These are phyloP conservation scores for Invenusta paracnida DNA, from an alignment of 2,888 invertebrate species.

Conservation along the genomic window DNA sequence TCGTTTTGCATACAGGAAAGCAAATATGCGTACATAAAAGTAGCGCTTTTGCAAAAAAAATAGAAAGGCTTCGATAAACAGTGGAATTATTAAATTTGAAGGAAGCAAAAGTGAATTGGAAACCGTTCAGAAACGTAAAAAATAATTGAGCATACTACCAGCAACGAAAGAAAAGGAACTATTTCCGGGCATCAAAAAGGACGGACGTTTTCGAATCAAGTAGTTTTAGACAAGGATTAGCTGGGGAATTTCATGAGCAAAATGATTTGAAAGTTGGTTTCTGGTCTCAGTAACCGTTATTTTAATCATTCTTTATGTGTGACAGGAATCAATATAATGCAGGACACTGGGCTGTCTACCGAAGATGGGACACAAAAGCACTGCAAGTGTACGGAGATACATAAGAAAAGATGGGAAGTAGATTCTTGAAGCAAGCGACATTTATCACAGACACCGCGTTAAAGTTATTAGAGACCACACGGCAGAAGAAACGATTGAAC, in stretches of 20 bases:
- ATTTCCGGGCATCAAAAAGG: conserved; percentile 25
- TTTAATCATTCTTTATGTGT: too few species aligned
- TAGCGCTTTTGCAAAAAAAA: conserved; percentile 26
- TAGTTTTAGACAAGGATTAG: conserved; percentile 2
- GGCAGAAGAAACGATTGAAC: conserved; percentile 8
- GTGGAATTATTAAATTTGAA: conserved; percentile 29
- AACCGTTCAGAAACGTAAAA: conserved; percentile 10
- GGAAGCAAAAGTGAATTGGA: conserved; percentile 5
- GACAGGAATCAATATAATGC: conserved; percentile 16
- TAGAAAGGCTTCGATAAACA: conserved; percentile 7
- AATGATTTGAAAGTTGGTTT: conserved; percentile 6
- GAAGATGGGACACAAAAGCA: conserved; percentile 23
- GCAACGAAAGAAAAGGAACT: conserved; percentile 10
- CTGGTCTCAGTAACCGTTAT: not conserved
- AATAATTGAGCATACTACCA: conserved; percentile 17
- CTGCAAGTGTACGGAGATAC: not conserved
- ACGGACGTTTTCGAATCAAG: too few species aligned
- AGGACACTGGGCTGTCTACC: not conserved
- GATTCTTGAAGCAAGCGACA: not conserved
- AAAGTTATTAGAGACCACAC: not conserved
- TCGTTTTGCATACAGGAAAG: not conserved
- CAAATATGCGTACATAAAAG: conserved; percentile 8
- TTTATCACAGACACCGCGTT: conserved; percentile 24
- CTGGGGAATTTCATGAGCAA: conserved; percentile 11
- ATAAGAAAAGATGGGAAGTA: conserved; percentile 28